Evolutionary conservation across 2,113 vertebrate genomes (phyloP), one percentile per base, ranked within the genome.

Genomic region (Mungos mungo): DNA sequence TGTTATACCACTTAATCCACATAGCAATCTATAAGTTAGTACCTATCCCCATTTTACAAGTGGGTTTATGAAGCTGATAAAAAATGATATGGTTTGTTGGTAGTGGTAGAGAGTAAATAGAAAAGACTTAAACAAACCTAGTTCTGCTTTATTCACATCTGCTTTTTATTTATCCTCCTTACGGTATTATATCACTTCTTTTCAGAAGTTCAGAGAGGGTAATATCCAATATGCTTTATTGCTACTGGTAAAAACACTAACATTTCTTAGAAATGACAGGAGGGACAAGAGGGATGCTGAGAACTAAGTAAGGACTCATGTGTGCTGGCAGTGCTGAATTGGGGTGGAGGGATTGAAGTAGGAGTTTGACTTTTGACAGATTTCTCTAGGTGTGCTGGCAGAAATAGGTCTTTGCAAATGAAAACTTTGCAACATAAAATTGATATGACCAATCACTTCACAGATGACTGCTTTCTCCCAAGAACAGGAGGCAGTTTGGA

Each of bases 391-490:
- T 89, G n/a, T 97, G 35, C 71, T 90, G 66, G 81, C 65, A 90
- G 19, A 16, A 16, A 69, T 31, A 90, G 35, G 76, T 84, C 45
- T 93, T 96, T 95, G 50, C 15, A 96, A 92, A 97, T 94, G 76
- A 82, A 41, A 95, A 95, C 52, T 94, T 90, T 84, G 18, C 31
- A 96, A 92, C 69, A 96, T 69, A 93, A 97, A 96, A 90, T 72
- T 97, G 50, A 95, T 93, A 93, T 90, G 57, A 81, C 74, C 69
- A 95, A 81, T 92, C 82, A 90, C 27, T 82, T 92, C 57, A 96
- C 71, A 97, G 93, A 96, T 68, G 71, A 96, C 35, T 95, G 21
- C 11, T 90, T 93, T 82, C 4, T 47, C 35, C 47, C 16, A 92
- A 65, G 29, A 97, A 90, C 33, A 85, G 35, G n/a, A 90, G 71